phyloP scores from a whole-genome alignment of 2,113 vertebrate genomes.

The Cyanistes caeruleus region DNA sequence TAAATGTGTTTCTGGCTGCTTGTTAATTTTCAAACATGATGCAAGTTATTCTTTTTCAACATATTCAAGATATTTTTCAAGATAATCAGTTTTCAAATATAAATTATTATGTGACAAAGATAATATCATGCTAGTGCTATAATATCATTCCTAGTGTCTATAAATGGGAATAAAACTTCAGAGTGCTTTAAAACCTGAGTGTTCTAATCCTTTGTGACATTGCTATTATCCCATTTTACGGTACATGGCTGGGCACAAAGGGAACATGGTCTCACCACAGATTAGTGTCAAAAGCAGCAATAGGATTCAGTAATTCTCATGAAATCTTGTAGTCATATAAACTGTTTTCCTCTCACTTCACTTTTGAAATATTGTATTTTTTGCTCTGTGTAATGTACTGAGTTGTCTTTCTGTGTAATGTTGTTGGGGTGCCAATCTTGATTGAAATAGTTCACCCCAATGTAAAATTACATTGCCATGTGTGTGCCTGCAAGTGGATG shows the following conservation, averaged over 20 bases:
- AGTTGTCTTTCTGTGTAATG: neutral
- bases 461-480: neutral
- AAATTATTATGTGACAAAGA: neutral
- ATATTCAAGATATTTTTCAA: neutral
- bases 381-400: neutral
- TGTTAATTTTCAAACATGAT: neutral
- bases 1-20: slow-evolving; percentile 61
- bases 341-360: neutral
- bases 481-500: neutral
- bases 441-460: neutral
- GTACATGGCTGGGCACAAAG: slow-evolving; percentile 8
- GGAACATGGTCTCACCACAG: neutral
- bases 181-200: neutral
- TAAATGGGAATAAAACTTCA: neutral
- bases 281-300: slow-evolving; percentile 39
- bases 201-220: neutral
- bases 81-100: neutral
- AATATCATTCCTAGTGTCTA: neutral
- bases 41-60: neutral
- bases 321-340: slow-evolving; percentile 6
- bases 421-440: neutral
- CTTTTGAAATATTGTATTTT: neutral
- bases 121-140: neutral
- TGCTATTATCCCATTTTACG: slow-evolving; percentile 37
- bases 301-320: neutral